These are phyloP conservation scores for Sebastes schlegelii DNA, from an alignment of 2,113 vertebrate genomes.

Conservation along the genomic window DNA sequence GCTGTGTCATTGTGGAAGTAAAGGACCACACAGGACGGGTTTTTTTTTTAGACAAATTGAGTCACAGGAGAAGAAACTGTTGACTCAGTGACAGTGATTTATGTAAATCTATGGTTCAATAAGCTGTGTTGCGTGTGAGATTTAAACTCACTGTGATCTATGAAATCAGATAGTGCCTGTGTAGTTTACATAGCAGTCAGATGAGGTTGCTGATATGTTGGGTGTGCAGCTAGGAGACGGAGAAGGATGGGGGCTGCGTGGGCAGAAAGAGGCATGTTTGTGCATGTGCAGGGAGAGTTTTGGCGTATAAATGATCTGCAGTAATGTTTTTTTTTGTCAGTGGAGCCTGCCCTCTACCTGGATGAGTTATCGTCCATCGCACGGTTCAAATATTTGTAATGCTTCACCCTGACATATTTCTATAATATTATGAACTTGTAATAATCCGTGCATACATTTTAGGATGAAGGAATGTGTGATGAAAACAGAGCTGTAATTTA, in stretches of 20 bases:
- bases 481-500: neutral
- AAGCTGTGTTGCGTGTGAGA: neutral
- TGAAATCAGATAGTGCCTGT: neutral
- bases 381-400: neutral
- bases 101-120: neutral
- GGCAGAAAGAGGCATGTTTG: constrained; percentile 2
- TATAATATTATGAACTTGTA: neutral
- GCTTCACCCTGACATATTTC: neutral
- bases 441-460: neutral
- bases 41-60: neutral
- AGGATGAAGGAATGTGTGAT: neutral
- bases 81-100: neutral
- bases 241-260: neutral
- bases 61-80: neutral
- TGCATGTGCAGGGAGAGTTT: neutral
- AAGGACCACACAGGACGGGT: too few species aligned
- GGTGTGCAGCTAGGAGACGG: neutral
- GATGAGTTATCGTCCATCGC: neutral
- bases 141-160: neutral
- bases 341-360: neutral
- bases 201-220: neutral
- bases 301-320: too few species aligned
- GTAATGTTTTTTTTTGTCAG: neutral
- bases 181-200: constrained; percentile 14
- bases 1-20: neutral